Percentiles rank a stretch among this genome's conserved stretches.
These are phyloP conservation scores for Rhyacophila evoluta DNA, from an alignment of 2,888 invertebrate species.

Conservation along the genomic window DNA sequence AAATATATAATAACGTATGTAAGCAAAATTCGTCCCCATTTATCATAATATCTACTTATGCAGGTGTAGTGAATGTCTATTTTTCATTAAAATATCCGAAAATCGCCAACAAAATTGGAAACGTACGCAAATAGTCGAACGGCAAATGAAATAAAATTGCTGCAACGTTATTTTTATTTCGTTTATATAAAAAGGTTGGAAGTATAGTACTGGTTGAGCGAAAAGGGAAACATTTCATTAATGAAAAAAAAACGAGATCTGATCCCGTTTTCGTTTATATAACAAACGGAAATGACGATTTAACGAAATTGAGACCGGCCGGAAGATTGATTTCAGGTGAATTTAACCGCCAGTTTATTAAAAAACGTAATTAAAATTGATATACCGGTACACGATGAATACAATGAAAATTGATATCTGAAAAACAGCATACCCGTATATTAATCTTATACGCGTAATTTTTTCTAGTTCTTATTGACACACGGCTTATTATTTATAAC, in stretches of 20 bases:
- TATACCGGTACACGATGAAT: too few relatives aligned
- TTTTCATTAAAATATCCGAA: constrained; percentile 18
- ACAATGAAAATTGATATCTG: too few relatives aligned
- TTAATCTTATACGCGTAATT: too few relatives aligned
- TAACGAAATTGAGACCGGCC: neutral
- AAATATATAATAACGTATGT: too few relatives aligned
- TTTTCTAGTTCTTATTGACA: too few relatives aligned
- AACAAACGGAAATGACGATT: neutral
- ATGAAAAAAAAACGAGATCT: neutral
- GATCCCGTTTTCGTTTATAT: neutral
- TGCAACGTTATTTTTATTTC: neutral
- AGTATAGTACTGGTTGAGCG: neutral
- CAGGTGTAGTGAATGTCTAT: neutral
- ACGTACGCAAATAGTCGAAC: constrained; percentile 9
- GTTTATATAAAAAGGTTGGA: neutral
- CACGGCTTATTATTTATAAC: too few relatives aligned
- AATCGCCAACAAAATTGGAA: constrained; percentile 3
- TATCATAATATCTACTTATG: too few relatives aligned
- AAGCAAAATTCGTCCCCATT: too few relatives aligned
- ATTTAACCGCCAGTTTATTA: neutral
- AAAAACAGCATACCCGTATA: too few relatives aligned
- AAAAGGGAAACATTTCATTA: constrained; percentile 3
- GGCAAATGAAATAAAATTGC: constrained; percentile 13
- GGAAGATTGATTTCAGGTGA: neutral
- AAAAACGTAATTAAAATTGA: neutral